Percentiles rank a stretch among this genome's conserved stretches.
Conservation (phyloP, 2,113 vertebrate species). For the human (Homo sapiens) region DNA sequence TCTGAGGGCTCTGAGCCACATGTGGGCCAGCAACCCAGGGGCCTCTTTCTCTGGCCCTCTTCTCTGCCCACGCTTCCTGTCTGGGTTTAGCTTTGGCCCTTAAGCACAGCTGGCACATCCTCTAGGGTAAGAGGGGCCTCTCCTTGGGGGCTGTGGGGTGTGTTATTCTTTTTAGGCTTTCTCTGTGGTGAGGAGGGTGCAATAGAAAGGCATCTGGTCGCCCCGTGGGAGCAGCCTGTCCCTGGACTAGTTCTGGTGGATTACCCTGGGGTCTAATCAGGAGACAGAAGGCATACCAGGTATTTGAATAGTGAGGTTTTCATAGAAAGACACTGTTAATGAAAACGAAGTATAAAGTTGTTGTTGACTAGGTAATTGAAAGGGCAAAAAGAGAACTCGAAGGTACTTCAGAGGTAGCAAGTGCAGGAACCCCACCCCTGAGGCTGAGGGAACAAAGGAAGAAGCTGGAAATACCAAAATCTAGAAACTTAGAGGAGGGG, state of each 20-base stretch:
- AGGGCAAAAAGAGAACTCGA: neutral
- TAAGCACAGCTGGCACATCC: neutral
- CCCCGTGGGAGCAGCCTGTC: neutral
- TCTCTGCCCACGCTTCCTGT: neutral
- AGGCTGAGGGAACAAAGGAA: neutral
- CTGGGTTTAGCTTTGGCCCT: neutral
- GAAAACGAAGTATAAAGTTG: neutral
- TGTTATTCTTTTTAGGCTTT: slow-evolving; percentile 22
- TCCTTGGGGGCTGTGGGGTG: neutral
- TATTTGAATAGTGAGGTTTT: slow-evolving; percentile 33
- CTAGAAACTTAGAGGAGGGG: neutral
- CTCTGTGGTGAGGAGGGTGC: neutral
- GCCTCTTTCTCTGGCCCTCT: neutral
- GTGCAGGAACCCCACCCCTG: neutral
- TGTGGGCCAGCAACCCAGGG: neutral
- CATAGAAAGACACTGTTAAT: slow-evolving; percentile 1
- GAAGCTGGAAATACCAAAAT: neutral
- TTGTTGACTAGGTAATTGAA: neutral
- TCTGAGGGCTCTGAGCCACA: neutral
- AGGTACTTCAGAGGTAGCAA: neutral
- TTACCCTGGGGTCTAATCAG: neutral
- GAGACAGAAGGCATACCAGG: neutral
- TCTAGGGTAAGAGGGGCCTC: neutral
- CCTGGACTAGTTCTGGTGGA: neutral
- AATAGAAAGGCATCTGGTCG: neutral